Conservation (phyloP, 23 tunicate species). For the Phallusia fumigata region DNA sequence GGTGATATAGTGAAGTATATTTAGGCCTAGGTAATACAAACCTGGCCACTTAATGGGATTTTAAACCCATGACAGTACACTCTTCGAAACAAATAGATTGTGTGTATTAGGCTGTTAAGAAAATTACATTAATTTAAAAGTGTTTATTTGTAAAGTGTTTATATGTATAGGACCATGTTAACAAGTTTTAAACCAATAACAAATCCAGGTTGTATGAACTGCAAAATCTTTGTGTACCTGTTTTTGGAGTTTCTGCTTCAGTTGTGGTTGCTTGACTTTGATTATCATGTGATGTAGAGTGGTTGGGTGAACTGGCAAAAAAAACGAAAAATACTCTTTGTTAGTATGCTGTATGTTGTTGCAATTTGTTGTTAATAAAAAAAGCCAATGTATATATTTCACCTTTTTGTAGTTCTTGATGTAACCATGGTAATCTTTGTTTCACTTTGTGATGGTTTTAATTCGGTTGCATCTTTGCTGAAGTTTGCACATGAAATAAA, state of each 20-base stretch:
- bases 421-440: slow-evolving; percentile 1
- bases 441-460: neutral
- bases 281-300: neutral
- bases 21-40: too few species aligned
- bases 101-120: too few species aligned
- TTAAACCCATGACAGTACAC: too few species aligned
- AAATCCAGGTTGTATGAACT: neutral
- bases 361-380: too few species aligned
- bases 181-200: neutral
- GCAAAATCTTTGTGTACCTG: neutral
- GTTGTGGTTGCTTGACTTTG: neutral
- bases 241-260: neutral
- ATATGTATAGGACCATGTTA: too few species aligned
- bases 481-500: neutral
- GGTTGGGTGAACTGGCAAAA: neutral
- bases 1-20: too few species aligned
- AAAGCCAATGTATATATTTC: neutral
- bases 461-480: neutral
- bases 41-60: too few species aligned
- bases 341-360: too few species aligned
- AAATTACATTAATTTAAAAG: too few species aligned
- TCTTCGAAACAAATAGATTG: too few species aligned
- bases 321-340: neutral
- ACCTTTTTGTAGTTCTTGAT: neutral
- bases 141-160: too few species aligned